phyloP scores from a whole-genome alignment of 2,113 vertebrate genomes.

The Verasper variegatus region DNA sequence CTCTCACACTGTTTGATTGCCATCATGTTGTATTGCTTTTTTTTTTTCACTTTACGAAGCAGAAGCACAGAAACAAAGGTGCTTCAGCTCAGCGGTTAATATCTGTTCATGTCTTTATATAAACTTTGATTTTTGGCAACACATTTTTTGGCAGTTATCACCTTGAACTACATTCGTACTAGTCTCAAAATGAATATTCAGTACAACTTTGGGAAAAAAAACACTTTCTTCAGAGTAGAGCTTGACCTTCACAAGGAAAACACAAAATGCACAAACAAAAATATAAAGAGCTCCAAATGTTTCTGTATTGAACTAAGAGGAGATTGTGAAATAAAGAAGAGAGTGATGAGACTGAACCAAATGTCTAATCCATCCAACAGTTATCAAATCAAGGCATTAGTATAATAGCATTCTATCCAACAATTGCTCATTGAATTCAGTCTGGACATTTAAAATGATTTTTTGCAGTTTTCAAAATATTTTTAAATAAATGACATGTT shows the following conservation, averaged over 20 bases:
- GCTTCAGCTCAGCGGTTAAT: neutral
- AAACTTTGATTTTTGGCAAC: slow-evolving; percentile 82
- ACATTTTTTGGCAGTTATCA: slow-evolving; percentile 77
- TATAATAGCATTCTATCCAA: too few species aligned
- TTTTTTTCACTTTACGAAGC: slow-evolving; percentile 24
- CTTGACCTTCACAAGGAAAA: slow-evolving; percentile 12
- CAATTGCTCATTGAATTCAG: too few species aligned
- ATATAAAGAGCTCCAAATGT: slow-evolving; percentile 24
- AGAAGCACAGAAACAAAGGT: slow-evolving; percentile 27
- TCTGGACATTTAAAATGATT: too few species aligned
- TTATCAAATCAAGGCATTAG: too few species aligned
- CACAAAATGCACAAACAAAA: slow-evolving; percentile 5
- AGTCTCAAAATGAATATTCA: slow-evolving; percentile 47
- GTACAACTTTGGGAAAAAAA: slow-evolving; percentile 28
- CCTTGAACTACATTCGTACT: slow-evolving; percentile 66
- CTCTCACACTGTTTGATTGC: slow-evolving; percentile 6
- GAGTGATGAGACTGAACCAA: too few species aligned
- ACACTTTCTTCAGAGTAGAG: slow-evolving; percentile 14
- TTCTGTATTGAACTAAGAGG: slow-evolving; percentile 43
- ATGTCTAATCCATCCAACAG: too few species aligned
- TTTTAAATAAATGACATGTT: neutral
- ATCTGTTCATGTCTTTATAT: slow-evolving; percentile 68
- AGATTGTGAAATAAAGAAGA: slow-evolving; percentile 9
- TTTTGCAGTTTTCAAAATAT: too few species aligned
- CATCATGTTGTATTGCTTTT: slow-evolving; percentile 61